Evolutionary conservation across 2,113 vertebrate genomes (phyloP).

Genomic region (Pterocles orientalis): DNA sequence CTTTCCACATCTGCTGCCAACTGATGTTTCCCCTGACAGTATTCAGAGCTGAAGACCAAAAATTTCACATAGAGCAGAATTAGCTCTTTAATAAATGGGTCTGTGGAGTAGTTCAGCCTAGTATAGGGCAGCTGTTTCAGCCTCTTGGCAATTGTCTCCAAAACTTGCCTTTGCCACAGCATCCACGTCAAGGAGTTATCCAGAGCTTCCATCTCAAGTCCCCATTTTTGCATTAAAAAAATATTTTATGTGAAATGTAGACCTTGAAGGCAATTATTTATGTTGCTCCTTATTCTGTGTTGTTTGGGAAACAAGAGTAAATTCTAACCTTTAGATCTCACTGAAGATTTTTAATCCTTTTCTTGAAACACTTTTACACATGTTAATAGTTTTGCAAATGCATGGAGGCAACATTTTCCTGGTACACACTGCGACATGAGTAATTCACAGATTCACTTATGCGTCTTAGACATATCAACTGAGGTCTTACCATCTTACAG

Average conservation of each 20-base stretch:
- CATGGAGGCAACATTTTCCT: neutral
- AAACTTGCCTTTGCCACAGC: neutral
- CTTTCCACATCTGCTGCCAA: slow-evolving; percentile 53
- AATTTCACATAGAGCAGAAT: slow-evolving; percentile 20
- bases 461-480: neutral
- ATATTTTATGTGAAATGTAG: neutral
- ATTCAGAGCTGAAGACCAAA: slow-evolving; percentile 21
- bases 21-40: slow-evolving; percentile 7
- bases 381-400: neutral
- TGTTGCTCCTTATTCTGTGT: neutral
- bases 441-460: neutral
- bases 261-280: neutral
- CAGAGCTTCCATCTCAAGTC: neutral
- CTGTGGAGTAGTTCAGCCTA: neutral
- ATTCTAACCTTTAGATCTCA: neutral
- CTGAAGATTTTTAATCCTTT: neutral
- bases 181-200: neutral
- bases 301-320: neutral
- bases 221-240: neutral
- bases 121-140: slow-evolving; percentile 6
- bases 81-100: slow-evolving; percentile 16
- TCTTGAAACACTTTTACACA: neutral
- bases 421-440: neutral
- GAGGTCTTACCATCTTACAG: neutral
- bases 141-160: neutral